Percentiles rank a stretch among this genome's conserved stretches.
These are phyloP conservation scores for Drosophila aff. DNA, from an alignment of 1,140 invertebrate genomes.

Conservation along the genomic window DNA sequence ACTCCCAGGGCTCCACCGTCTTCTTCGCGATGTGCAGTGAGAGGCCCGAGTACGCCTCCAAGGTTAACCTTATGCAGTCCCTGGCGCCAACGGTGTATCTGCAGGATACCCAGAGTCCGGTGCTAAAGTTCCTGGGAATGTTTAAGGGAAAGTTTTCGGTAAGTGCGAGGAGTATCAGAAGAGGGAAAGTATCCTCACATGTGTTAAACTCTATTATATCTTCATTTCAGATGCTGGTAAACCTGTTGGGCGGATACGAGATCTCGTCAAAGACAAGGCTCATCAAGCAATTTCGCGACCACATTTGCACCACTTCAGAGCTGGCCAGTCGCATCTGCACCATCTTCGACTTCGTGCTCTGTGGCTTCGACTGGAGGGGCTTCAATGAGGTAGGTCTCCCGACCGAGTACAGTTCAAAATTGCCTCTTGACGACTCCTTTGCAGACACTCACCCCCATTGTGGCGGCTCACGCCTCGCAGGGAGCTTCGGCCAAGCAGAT, in stretches of 20 bases:
- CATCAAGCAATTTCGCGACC: slow-evolving; percentile 34
- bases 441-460: slow-evolving; percentile 47
- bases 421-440: background rate
- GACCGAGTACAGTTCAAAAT: too few relatives aligned
- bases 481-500: slow-evolving; percentile 44
- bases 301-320: slow-evolving; percentile 32
- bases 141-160: slow-evolving; percentile 55
- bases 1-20: slow-evolving; percentile 87
- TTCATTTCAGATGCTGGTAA: slow-evolving; percentile 33
- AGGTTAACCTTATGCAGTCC: slow-evolving; percentile 87
- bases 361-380: slow-evolving; percentile 56
- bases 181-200: too few relatives aligned
- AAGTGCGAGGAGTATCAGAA: background rate
- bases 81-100: slow-evolving; percentile 87
- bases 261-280: slow-evolving; percentile 26
- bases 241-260: slow-evolving; percentile 46
- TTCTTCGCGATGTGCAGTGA: slow-evolving; percentile 88
- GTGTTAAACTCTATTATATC: background rate
- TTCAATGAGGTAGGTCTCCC: slow-evolving; percentile 39
- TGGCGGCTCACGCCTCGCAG: slow-evolving; percentile 48
- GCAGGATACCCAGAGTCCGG: slow-evolving; percentile 44
- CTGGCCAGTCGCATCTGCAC: slow-evolving; percentile 36
- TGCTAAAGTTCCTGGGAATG: slow-evolving; percentile 45
- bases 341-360: slow-evolving; percentile 54
- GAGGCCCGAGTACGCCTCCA: slow-evolving; percentile 88